phyloP scores from a whole-genome alignment of 2,888 invertebrate genomes.

The Lasioglossum morio region DNA sequence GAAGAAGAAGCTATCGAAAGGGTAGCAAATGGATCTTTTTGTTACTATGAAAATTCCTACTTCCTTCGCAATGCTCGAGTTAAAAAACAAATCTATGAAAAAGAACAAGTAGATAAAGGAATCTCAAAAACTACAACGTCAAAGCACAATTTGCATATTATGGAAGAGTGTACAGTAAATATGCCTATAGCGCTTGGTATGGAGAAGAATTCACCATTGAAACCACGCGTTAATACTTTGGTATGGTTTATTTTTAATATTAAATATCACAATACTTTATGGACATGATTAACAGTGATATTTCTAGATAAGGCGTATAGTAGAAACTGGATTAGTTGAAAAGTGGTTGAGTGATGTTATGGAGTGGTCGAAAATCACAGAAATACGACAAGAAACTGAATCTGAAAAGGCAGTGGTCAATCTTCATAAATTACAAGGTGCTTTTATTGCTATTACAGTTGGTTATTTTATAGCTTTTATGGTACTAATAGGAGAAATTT shows the following conservation, averaged over 20 bases:
- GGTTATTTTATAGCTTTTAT: constrained; percentile 88
- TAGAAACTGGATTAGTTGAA: constrained; percentile 91
- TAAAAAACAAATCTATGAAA: constrained; percentile 85
- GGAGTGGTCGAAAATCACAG: constrained; percentile 87
- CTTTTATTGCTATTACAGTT: constrained; percentile 89
- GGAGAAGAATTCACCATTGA: constrained; percentile 92
- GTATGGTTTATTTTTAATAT: constrained; percentile 68
- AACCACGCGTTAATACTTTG: constrained; percentile 88
- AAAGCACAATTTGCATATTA: constrained; percentile 90
- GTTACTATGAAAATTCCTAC: constrained; percentile 92
- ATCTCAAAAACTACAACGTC: constrained; percentile 47
- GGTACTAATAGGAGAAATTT: constrained; percentile 87
- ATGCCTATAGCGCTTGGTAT: constrained; percentile 93
- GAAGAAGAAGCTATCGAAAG: constrained; percentile 88
- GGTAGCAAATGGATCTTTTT: constrained; percentile 90
- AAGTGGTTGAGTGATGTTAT: constrained; percentile 93
- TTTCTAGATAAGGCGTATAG: constrained; percentile 86
- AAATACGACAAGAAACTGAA: constrained; percentile 85
- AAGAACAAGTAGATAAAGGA: constrained; percentile 76
- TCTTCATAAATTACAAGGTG: constrained; percentile 91
- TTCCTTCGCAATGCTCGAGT: constrained; percentile 89
- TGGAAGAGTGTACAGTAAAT: constrained; percentile 92
- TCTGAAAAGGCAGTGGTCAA: constrained; percentile 92
- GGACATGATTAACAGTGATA: background rate
- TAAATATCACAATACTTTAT: background rate